Evolutionary conservation across 2,113 vertebrate species (phyloP), one percentile per base, ranked within the genome.

Genomic region (Grallaria varia): DNA sequence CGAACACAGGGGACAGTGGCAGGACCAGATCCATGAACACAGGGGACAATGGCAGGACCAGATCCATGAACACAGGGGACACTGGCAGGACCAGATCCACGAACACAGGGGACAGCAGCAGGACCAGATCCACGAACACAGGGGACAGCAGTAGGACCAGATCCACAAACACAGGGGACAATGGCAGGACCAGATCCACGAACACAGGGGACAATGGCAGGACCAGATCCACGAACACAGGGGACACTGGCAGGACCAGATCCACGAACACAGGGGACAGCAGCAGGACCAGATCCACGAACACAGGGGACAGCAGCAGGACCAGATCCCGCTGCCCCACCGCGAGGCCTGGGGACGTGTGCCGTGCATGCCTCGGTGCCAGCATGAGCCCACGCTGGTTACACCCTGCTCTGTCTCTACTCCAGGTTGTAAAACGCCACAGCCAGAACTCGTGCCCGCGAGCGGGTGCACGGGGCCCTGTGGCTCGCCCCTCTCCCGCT

Each of bases 261-360:
- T 12, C 23, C 50, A 11, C 86, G 75, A 40, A 71, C 37, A 28
- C 1, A 7, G 24, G 8, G 67, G 55, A 40, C 42, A 44, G 45
- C 0, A 37, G 2, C 23, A 11, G 40, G 1, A 6, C 53, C 35
- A 1, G 21, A 8, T 15, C 24, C 39, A 10, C 75, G 76, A 45
- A 72, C n/a, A n/a, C 2, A 3, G 24, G 14, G 63, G 9, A 22
- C 55, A 42, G 60, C 0, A 16, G 3, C 21, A 8, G 40, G 0
- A 17, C n/a, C 62, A 2, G 49, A 63, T 49, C 69, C 52, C 24
- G 6, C 33, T 19, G 68, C 39, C 62, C 28, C 59, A 16, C 7
- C 3, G 1, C 0, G 0, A 40, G 40, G 45, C 49, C 21, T 3
- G 2, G 35, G 39, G 28, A 24, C 2, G 2, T 3, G 67, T 1